Conservation (phyloP, 2,113 vertebrate species). For the Vanacampus margaritifer region DNA sequence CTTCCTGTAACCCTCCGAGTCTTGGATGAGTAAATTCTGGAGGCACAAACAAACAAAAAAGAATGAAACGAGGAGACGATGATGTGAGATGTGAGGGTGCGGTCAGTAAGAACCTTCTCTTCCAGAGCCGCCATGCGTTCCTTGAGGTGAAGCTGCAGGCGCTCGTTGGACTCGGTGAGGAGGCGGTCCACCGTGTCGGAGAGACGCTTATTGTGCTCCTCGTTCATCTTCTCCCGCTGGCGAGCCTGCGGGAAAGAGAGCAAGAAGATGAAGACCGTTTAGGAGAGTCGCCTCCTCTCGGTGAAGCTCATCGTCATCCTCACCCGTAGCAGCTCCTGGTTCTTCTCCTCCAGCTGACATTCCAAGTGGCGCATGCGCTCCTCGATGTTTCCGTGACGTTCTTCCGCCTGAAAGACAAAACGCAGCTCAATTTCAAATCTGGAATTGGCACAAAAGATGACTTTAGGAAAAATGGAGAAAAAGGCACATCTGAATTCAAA, state of each 20-base stretch:
- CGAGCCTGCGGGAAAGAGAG: constrained; percentile 77
- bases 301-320: constrained; percentile 26
- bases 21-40: constrained; percentile 95
- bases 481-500: too few relatives aligned
- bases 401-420: constrained; percentile 83
- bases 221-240: constrained; percentile 99
- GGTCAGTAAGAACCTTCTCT: constrained; percentile 82
- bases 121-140: constrained; percentile 96
- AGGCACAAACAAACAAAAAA: constrained; percentile 10
- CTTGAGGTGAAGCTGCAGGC: constrained; percentile 93
- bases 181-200: constrained; percentile 96
- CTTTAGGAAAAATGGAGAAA: too few relatives aligned
- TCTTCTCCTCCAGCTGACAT: constrained; percentile 97
- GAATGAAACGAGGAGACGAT: background rate
- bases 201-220: constrained; percentile 96
- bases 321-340: constrained; percentile 98
- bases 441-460: background rate
- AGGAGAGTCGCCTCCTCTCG: constrained; percentile 6
- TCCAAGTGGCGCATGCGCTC: constrained; percentile 97
- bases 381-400: constrained; percentile 97
- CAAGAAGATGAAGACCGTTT: background rate
- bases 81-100: background rate
- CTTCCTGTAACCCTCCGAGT: constrained; percentile 94
- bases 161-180: constrained; percentile 95
- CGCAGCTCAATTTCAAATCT: background rate